These are phyloP conservation scores for Microcebus lehilahytsara DNA, from an alignment of 2,113 vertebrate species.

Conservation along the genomic window DNA sequence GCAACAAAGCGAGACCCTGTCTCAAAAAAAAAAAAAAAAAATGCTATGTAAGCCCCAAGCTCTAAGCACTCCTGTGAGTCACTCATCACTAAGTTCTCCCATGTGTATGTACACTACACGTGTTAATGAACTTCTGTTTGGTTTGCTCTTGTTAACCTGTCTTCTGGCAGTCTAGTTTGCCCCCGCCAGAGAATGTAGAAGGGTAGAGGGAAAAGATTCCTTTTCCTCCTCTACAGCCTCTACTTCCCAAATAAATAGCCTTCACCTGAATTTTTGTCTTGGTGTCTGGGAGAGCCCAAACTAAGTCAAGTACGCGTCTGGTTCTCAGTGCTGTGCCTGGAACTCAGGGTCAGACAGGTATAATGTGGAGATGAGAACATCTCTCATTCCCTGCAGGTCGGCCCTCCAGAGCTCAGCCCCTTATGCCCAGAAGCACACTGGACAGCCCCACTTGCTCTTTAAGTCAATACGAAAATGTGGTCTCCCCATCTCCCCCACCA, in stretches of 20 bases:
- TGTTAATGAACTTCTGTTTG: background rate
- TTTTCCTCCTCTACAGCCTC: background rate
- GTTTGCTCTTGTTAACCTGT: background rate
- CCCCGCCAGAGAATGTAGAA: background rate
- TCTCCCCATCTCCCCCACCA: background rate
- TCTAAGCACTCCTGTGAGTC: background rate
- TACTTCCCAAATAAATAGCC: background rate
- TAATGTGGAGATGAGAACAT: background rate
- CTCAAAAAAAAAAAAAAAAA: background rate
- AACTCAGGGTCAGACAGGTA: background rate
- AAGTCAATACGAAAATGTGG: background rate
- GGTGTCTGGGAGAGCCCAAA: background rate
- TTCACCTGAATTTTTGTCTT: background rate
- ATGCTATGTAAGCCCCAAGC: background rate
- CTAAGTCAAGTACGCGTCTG: background rate
- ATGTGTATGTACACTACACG: too few relatives aligned
- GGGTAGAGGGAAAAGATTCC: background rate
- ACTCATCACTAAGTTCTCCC: background rate
- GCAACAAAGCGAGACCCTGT: too few relatives aligned
- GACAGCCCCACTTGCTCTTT: background rate
- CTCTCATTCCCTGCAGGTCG: background rate
- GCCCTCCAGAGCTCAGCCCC: background rate
- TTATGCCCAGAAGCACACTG: fast-evolving
- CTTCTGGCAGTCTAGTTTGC: background rate
- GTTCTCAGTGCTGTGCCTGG: background rate